Conservation (phyloP, 1,140 invertebrate genomes). For the Neodiprion fabricii region DNA sequence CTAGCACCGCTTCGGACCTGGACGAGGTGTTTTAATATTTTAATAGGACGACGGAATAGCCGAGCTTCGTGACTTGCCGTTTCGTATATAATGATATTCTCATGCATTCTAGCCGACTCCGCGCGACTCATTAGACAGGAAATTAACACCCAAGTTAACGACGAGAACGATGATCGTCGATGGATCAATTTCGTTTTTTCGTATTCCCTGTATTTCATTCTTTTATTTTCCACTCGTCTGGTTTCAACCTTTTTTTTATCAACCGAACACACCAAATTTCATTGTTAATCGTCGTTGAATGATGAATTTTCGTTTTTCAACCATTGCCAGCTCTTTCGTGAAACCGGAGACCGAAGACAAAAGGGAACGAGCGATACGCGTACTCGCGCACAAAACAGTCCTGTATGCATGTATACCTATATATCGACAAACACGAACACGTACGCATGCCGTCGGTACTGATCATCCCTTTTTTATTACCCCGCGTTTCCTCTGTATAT, state of each 20-base stretch:
- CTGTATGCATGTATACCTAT: too few species aligned
- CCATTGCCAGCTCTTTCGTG: too few species aligned
- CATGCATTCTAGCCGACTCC: slow-evolving; percentile 53
- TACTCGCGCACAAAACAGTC: too few species aligned
- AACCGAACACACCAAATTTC: slow-evolving; percentile 19
- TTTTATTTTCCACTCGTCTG: slow-evolving; percentile 6
- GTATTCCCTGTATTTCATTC: background rate
- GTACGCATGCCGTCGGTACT: too few species aligned
- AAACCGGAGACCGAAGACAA: too few species aligned
- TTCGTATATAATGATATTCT: slow-evolving; percentile 60
- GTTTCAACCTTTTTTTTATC: slow-evolving; percentile 29
- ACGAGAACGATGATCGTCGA: background rate
- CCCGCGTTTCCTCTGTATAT: too few species aligned
- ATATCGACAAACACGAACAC: too few species aligned
- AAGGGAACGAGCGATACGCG: too few species aligned
- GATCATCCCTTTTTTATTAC: too few species aligned
- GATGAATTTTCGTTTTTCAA: too few species aligned
- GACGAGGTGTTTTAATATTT: slow-evolving; percentile 63
- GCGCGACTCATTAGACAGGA: slow-evolving; percentile 26
- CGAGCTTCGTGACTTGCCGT: slow-evolving; percentile 59
- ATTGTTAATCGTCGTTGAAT: too few species aligned
- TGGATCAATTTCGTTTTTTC: slow-evolving; percentile 4
- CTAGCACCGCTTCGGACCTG: slow-evolving; percentile 43
- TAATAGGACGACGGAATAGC: slow-evolving; percentile 58
- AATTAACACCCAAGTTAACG: background rate